Percentiles rank a stretch among this genome's conserved stretches.
Evolutionary conservation across 2,797 vertebrate genomes (phyloP).

Genomic region (Sphaeramia orbicularis): DNA sequence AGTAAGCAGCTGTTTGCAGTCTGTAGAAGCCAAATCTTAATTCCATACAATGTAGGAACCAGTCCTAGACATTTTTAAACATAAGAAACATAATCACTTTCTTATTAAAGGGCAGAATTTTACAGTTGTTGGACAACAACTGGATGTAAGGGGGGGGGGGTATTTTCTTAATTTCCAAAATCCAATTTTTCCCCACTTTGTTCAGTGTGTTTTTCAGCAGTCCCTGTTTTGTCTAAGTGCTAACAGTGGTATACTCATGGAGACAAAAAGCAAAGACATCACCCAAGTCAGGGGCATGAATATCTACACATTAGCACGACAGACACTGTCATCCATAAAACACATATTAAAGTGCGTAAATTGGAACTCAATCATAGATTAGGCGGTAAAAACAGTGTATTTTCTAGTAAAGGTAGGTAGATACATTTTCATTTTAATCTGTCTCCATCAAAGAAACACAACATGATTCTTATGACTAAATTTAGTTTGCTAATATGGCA

Average conservation of each 20-base stretch:
- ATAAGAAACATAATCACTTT: conserved; percentile 24
- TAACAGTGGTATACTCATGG: not conserved
- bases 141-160: not conserved
- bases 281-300: no score
- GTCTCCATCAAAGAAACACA: not conserved
- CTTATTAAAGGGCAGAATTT: not conserved
- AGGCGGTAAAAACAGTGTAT: not conserved
- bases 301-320: no score
- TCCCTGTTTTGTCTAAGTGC: not conserved
- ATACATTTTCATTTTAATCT: not conserved
- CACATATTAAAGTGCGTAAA: not conserved
- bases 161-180: not conserved
- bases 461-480: not conserved
- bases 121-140: not conserved
- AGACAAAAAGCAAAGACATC: no score
- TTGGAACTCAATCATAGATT: not conserved
- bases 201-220: not conserved
- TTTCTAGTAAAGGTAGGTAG: not conserved
- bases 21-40: conserved; percentile 28
- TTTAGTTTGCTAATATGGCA: not conserved
- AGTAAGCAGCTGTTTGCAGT: conserved; percentile 40
- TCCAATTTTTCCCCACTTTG: not conserved
- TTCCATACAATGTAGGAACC: conserved; percentile 40
- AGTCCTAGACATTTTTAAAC: conserved; percentile 48
- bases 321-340: not conserved